Base-by-base conservation (phyloP, 2,113 vertebrate species). In the Ceuthmochares aereus region DNA sequence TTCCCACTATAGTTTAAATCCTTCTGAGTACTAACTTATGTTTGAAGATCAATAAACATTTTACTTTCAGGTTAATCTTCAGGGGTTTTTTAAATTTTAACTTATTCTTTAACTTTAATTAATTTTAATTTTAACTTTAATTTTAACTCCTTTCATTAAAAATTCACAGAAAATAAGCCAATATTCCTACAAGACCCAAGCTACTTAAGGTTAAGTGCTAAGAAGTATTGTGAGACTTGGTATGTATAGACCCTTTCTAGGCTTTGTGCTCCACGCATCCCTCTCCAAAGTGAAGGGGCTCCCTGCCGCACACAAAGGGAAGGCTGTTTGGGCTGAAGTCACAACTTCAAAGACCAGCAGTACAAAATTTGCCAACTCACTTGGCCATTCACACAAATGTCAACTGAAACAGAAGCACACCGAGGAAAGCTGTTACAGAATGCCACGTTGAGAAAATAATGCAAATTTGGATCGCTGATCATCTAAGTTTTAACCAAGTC, bases 321-420 rank as follows among this genome's bases (percentile, higher is more conserved):
- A 78, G 80, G 67, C 87, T 96, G 93, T 89, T 74, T 60, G 89
- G 75, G 78, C 60, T 93, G 32, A 77, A 96, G 94, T 88, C 93
- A 93, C 97, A 93, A 67, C 94, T 97, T 97, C 96, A 97, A 97
- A 97, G 95, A 89, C 47, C 76, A 80, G 84, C 30, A 94, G 87
- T 91, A 93, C 77, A 72, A 93, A 91, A 96, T 81, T 89, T 95
- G 92, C 96, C 96, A 97, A 63, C 93, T 94, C 9, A 3, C 89
- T 84, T 58, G 82, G 78, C 94, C 94, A 93, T 96, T 95, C 79
- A 90, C 81, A 58, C 89, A 94, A 96, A 96, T 69, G 92, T 89
- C 88, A 96, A 73, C 67, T 32, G 76, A 95, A 92, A 95, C 92
- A 96, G 97, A 94, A 91, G 93, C 78, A 45, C 79, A 67, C 83